Evolutionary conservation across 2,797 vertebrate species (phyloP).

Genomic region (Tragelaphus oryx): DNA sequence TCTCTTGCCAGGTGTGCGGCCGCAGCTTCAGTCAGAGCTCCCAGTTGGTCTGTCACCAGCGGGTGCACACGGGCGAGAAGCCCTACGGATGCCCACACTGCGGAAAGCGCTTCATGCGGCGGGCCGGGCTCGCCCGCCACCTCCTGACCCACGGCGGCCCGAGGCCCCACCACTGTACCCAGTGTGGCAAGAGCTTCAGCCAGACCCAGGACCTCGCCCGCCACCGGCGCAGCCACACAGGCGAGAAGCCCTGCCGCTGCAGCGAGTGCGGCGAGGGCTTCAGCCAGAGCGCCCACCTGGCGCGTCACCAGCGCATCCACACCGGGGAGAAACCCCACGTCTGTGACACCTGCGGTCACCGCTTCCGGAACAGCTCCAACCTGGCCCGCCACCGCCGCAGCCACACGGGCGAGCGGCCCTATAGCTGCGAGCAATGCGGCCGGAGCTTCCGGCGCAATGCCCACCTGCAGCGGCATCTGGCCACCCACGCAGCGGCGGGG

Average conservation of each 20-base stretch:
- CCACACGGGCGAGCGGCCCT: conserved; percentile 72
- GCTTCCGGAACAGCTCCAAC: conserved; percentile 80
- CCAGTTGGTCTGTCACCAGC: conserved; percentile 70
- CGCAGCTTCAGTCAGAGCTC: conserved; percentile 73
- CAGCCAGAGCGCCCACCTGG: conserved; percentile 74
- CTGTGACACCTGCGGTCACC: conserved; percentile 77
- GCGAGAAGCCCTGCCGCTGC: conserved; percentile 75
- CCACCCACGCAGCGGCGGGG: conserved; percentile 27
- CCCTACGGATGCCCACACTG: conserved; percentile 70
- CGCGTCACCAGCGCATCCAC: conserved; percentile 77
- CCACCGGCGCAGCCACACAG: conserved; percentile 71
- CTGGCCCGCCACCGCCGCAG: conserved; percentile 75
- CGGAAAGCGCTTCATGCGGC: conserved; percentile 71
- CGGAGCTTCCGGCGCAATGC: conserved; percentile 74
- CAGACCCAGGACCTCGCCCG: conserved; percentile 73
- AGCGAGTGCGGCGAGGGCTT: conserved; percentile 74
- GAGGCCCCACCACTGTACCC: conserved; percentile 66
- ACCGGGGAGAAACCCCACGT: conserved; percentile 75
- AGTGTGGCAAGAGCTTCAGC: conserved; percentile 74
- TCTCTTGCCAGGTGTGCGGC: conserved; percentile 62
- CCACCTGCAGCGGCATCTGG: conserved; percentile 70
- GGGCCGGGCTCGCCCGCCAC: conserved; percentile 72
- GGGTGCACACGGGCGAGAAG: conserved; percentile 68
- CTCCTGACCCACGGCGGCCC: conserved; percentile 70
- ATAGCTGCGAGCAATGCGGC: conserved; percentile 67